Percentiles rank a stretch among this genome's conserved stretches.
Conservation (phyloP, 37 sponge, comb jelly and placozoan genomes). For the Petrosia ficiformis region DNA sequence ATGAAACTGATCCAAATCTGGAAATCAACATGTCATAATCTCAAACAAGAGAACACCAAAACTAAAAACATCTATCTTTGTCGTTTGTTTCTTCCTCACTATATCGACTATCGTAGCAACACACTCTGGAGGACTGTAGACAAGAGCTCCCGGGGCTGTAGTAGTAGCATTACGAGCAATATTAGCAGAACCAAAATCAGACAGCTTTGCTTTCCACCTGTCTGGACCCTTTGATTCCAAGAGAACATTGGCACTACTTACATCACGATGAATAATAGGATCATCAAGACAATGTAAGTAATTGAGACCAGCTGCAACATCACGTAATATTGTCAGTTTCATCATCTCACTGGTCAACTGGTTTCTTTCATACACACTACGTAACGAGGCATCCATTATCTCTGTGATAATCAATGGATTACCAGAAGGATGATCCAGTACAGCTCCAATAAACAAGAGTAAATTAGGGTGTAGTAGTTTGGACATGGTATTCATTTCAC, state of each 20-base stretch:
- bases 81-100: conserved; percentile 19
- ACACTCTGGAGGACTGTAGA: conserved; percentile 77
- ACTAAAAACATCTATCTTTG: conserved; percentile 80
- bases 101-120: not conserved
- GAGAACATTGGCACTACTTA: conserved; percentile 76
- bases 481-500: conserved; percentile 57
- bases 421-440: conserved; percentile 25
- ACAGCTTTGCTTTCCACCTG: conserved; percentile 64
- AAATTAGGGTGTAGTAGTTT: conserved; percentile 66
- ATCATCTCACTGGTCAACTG: not conserved
- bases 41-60: conserved; percentile 70
- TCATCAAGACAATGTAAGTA: conserved; percentile 61
- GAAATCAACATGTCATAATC: conserved; percentile 23
- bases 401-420: conserved; percentile 52
- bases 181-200: conserved; percentile 85
- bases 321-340: conserved; percentile 18
- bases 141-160: conserved; percentile 50
- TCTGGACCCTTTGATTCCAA: conserved; percentile 25
- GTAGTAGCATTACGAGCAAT: conserved; percentile 23
- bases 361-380: conserved; percentile 25
- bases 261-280: conserved; percentile 74
- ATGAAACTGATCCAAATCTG: conserved; percentile 13
- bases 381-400: conserved; percentile 59
- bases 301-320: conserved; percentile 61
- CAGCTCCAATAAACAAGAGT: conserved; percentile 70